phyloP scores from a whole-genome alignment of 2,888 invertebrate species.

The Epinotia brunnichana region DNA sequence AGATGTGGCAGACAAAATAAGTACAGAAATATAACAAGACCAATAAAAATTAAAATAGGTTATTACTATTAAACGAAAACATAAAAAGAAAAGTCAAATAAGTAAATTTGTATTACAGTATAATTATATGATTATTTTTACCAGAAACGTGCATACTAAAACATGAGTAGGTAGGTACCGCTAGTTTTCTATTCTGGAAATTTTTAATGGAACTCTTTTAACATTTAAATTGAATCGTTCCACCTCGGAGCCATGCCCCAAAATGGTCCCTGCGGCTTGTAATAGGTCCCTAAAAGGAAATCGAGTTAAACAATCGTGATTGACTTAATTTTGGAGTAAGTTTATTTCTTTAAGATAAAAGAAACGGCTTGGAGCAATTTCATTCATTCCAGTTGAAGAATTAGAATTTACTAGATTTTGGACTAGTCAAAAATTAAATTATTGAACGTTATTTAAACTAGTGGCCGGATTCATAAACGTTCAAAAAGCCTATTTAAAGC shows the following conservation, averaged over 20 bases:
- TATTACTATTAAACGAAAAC: too few species aligned
- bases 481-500: not conserved
- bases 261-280: conserved; percentile 75
- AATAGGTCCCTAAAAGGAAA: conserved; percentile 79
- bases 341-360: conserved; percentile 63
- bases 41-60: too few species aligned
- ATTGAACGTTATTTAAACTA: not conserved
- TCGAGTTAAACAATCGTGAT: conserved; percentile 78
- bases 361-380: conserved; percentile 52
- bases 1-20: too few species aligned
- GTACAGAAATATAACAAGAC: too few species aligned
- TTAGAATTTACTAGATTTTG: conserved; percentile 34
- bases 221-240: conserved; percentile 78
- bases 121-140: not conserved
- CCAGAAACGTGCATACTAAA: not conserved
- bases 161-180: not conserved
- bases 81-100: too few species aligned
- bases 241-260: conserved; percentile 70
- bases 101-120: too few species aligned
- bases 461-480: not conserved
- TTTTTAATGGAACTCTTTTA: conserved; percentile 75
- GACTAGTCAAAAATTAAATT: not conserved
- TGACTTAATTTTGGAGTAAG: conserved; percentile 73
- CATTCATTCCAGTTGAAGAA: conserved; percentile 42
- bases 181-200: conserved; percentile 50